Conservation (phyloP, 2,113 vertebrate genomes). For the Tetrao urogallus region DNA sequence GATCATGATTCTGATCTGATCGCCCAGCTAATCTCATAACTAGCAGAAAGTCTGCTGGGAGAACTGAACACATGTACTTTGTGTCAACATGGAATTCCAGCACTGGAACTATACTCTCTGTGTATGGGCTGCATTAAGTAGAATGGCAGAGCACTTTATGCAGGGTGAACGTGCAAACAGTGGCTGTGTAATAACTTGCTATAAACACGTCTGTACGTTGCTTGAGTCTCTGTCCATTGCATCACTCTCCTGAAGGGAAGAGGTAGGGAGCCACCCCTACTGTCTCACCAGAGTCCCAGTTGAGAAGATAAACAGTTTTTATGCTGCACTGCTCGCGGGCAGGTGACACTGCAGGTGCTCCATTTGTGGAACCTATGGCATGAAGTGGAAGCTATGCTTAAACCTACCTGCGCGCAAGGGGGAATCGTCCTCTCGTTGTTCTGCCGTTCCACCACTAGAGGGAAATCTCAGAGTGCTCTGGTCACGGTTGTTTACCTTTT, state of each 20-base stretch:
- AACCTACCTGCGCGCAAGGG: fast-evolving
- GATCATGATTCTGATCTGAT: neutral
- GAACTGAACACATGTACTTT: neutral
- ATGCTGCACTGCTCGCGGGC: fast-evolving
- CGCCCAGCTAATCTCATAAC: neutral
- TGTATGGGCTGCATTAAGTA: fast-evolving
- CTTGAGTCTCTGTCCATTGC: neutral
- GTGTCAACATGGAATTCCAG: neutral
- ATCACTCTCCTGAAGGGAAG: neutral
- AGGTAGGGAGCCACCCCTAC: neutral
- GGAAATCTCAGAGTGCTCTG: constrained; percentile 4
- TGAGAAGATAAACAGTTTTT: neutral
- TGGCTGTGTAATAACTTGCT: too few species aligned
- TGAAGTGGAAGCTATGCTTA: too few species aligned
- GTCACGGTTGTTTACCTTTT: fast-evolving
- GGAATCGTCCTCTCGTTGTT: neutral
- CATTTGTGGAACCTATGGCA: neutral
- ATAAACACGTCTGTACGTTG: fast-evolving
- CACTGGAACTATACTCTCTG: neutral
- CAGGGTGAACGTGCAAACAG: fast-evolving
- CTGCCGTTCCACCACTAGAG: neutral
- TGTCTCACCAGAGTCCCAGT: neutral
- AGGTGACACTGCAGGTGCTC: too few species aligned
- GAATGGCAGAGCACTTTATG: neutral
- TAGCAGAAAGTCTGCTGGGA: neutral